Evolutionary conservation across 2,888 invertebrate species (phyloP), one percentile per base, ranked within the genome.

Genomic region (Cosmorhoe ocellata): DNA sequence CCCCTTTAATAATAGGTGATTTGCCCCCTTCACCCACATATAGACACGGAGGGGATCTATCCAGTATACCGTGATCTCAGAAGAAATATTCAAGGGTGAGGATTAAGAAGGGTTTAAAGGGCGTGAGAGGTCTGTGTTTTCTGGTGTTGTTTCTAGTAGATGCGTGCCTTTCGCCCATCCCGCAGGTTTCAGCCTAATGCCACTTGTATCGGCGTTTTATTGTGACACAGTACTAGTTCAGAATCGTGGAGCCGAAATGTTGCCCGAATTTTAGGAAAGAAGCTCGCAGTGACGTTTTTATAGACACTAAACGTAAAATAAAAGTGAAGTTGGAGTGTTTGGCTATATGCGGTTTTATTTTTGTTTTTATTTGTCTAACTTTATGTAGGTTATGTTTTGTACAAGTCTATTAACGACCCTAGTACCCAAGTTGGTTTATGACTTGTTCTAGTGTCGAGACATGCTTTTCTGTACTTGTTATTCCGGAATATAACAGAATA

Each of bases 1-100:
- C 88, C 85, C 84, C 81, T 74, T 78, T 84, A 86, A 86, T 88
- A 85, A 84, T 84, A 81, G 84, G 82, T 82, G 84, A 86, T 84
- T 83, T 79, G 58, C 76, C 81, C 81, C 79, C 79, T 59, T 68
- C 67, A 53, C 75, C 73, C 75, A 72, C 74, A 69, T 70, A 73
- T 66, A 71, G 67, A 71, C 67, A 68, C 66, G 55, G 59, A 65
- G 59, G 69, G 64, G 58, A 58, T 39, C 57, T 54, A 36, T 50
- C 87, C 82, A 81, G 57, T 59, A 6, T 70, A 65, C 12, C 24
- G 47, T 62, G 84, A 75, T 42, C 83, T 59, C 36, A 58, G 56
- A 10, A 34, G 26, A 31, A 13, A 11, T 8, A 37, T 13, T 11
- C 9, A 37, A 31, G 14, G 34, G 12, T 33, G 22, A 9, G 24